phyloP scores from a whole-genome alignment of 1,140 invertebrate species.

The Kradibia gibbosae region DNA sequence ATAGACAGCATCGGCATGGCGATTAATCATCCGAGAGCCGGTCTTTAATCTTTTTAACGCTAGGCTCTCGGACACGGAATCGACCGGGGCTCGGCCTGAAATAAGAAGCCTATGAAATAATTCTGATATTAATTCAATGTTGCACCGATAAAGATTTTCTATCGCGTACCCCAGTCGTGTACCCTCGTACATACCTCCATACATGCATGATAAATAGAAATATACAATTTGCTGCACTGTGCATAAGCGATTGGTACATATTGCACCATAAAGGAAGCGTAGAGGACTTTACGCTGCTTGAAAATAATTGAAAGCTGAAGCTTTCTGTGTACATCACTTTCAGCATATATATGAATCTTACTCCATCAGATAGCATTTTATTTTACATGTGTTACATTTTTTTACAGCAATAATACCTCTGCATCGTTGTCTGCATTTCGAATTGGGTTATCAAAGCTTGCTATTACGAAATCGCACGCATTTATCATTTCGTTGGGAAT shows the following conservation, averaged over 20 bases:
- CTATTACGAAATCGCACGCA: not conserved
- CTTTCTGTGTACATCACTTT: not conserved
- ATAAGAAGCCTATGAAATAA: too few species aligned
- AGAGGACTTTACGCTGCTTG: too few species aligned
- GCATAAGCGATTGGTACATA: not conserved
- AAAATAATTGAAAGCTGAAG: not conserved
- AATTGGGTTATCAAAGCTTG: conserved; percentile 23
- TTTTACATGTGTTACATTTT: not conserved
- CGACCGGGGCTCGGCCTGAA: too few species aligned
- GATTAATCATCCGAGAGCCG: not conserved
- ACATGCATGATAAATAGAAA: not conserved
- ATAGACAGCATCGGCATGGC: not conserved
- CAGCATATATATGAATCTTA: not conserved
- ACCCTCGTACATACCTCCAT: too few species aligned
- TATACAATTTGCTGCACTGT: not conserved
- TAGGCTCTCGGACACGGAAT: too few species aligned
- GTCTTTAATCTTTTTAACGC: not conserved
- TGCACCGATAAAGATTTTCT: too few species aligned
- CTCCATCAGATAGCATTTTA: not conserved
- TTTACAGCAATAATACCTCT: not conserved
- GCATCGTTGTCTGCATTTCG: not conserved
- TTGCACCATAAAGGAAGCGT: not conserved
- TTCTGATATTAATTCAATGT: too few species aligned
- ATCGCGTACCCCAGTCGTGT: too few species aligned
- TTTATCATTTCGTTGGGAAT: conserved; percentile 16